Base-by-base conservation (phyloP, 2,797 vertebrate genomes). In the Neopelma chrysocephalum region DNA sequence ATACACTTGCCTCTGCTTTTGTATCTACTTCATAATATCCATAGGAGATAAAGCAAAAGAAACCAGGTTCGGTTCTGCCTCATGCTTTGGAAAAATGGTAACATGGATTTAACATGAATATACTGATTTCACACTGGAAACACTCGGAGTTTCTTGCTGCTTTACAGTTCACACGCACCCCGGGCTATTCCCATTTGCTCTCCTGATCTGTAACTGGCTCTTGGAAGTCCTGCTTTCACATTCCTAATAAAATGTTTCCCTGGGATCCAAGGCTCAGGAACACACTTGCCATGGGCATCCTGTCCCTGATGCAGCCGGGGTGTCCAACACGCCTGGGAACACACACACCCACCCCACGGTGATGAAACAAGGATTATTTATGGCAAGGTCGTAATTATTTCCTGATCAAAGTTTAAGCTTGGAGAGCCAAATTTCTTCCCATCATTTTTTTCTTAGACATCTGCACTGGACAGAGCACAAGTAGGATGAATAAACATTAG, bases 211-310 rank as follows among this genome's bases (percentile, higher is more conserved):
- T 1, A 78, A 64, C 16, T 29, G 36, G 77, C 34, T 81, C 43
- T 50, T 40, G 0, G 7, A 15, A 29, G 14, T 53, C 31, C 36
- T 50, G 31, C 53, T 71, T 64, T 20, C 40, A 22, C 20, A 42
- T 14, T 56, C 18, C 36, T 14, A 57, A 23, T 6, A 4, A 69
- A 87, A 36, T 0, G 3, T 15, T 48, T 32, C 10, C 65, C 72
- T 48, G 18, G 0, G 9, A 21, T 9, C 29, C 40, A 53, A 19
- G 40, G 60, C 70, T 51, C 43, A 68, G 70, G 19, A 56, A 31
- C 3, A 3, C 14, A 11, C n/a, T 17, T 43, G 31, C 48, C 5
- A 1, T 0, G 6, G 32, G 18, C 15, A 14, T 14, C 23, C 4
- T 2, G 14, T 53, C 43, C 40, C 34, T 26, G 73, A 22, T 45